phyloP scores from a whole-genome alignment of 92 coral and sea anemone genomes.

The Metridium senile region DNA sequence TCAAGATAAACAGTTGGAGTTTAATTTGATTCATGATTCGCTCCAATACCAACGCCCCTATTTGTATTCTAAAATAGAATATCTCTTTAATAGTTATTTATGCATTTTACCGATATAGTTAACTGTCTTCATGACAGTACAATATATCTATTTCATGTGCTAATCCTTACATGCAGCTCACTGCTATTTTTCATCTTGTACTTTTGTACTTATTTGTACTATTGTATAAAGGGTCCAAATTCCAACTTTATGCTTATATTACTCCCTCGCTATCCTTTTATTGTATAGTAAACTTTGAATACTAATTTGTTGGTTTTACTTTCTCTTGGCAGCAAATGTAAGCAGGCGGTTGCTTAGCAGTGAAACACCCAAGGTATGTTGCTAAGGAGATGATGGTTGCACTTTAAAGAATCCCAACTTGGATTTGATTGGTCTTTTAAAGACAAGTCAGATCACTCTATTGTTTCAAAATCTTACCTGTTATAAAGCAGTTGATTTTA shows the following conservation, averaged over 20 bases:
- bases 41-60: slow-evolving; percentile 8
- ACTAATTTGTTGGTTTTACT: not conserved
- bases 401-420: too few species aligned
- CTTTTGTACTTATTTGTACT: not conserved
- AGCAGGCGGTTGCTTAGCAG: not conserved
- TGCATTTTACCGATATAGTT: not conserved
- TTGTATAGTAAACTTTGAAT: too few species aligned
- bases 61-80: not conserved
- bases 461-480: too few species aligned
- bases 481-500: too few species aligned
- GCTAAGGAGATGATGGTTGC: slow-evolving; percentile 8
- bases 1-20: not conserved
- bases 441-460: too few species aligned
- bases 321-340: not conserved
- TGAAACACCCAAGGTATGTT: not conserved
- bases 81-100: not conserved
- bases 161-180: not conserved
- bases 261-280: not conserved
- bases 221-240: not conserved
- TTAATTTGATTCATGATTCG: not conserved
- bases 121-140: not conserved
- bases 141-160: not conserved
- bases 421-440: too few species aligned
- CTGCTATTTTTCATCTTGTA: too few species aligned
- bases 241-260: not conserved